Conservation (phyloP, 2,888 invertebrate genomes). For the Philhelius pedissequus region DNA sequence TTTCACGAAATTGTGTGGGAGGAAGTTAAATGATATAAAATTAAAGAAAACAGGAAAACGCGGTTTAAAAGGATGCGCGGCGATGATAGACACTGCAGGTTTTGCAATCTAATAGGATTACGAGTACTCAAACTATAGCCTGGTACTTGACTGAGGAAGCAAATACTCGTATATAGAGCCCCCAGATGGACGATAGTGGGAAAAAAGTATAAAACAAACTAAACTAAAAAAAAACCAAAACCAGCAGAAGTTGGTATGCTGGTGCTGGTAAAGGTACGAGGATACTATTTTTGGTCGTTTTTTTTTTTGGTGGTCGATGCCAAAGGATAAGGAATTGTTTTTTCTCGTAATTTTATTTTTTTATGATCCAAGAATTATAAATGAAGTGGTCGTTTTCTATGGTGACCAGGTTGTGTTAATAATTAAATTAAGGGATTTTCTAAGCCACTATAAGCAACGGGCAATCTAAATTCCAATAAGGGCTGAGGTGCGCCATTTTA, state of each 20-base stretch:
- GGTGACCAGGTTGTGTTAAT: neutral
- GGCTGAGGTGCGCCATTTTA: no score
- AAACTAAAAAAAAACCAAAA: neutral
- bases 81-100: constrained; percentile 52
- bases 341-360: constrained; percentile 11
- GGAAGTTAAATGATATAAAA: constrained; percentile 10
- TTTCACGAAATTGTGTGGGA: constrained; percentile 27
- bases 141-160: constrained; percentile 31
- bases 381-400: constrained; percentile 19
- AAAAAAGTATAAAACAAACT: neutral
- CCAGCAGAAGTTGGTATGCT: constrained; percentile 13
- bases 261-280: neutral
- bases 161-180: constrained; percentile 18
- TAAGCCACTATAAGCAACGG: no score
- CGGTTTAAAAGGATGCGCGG: constrained; percentile 21
- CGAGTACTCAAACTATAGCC: constrained; percentile 26
- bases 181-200: neutral
- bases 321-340: constrained; percentile 18
- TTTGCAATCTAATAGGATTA: constrained; percentile 60
- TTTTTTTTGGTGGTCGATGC: constrained; percentile 21
- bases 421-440: no score
- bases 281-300: neutral
- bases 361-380: constrained; percentile 49
- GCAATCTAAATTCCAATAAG: no score
- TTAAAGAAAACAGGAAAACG: neutral